Evolutionary conservation across 2,797 vertebrate genomes (phyloP).

Genomic region (Cryptoblepharus egeriae): DNA sequence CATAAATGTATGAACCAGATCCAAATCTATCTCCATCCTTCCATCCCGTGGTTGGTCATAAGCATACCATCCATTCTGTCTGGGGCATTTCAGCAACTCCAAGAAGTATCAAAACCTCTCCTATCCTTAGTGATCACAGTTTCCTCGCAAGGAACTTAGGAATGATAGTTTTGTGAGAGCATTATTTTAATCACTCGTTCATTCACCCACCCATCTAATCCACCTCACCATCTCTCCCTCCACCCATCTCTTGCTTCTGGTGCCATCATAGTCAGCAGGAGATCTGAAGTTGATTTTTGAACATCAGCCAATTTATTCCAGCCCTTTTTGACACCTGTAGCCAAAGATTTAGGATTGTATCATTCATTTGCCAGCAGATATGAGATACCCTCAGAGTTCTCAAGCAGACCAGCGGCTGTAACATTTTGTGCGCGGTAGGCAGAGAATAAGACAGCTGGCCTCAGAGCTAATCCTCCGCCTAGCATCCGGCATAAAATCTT

Average conservation of each 20-base stretch:
- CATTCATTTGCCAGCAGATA: neutral
- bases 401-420: neutral
- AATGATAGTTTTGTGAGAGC: neutral
- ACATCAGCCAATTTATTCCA: neutral
- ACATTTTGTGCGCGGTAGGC: conserved; percentile 13
- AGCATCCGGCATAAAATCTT: conserved; percentile 43
- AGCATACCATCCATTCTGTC: neutral
- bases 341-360: neutral
- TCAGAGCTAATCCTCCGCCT: conserved; percentile 36
- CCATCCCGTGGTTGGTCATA: neutral
- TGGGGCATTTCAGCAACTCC: neutral
- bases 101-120: neutral
- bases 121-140: neutral
- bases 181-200: neutral
- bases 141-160: neutral
- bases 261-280: neutral
- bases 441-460: conserved; percentile 43
- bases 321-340: neutral
- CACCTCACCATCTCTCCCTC: neutral
- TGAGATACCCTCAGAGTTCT: neutral
- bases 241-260: neutral
- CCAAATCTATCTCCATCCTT: neutral
- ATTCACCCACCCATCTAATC: neutral
- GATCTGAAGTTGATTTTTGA: neutral
- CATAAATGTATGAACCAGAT: neutral